Evolutionary conservation across 2,888 invertebrate species (phyloP).

Genomic region (Pseudococcus jackbeardsleyi): DNA sequence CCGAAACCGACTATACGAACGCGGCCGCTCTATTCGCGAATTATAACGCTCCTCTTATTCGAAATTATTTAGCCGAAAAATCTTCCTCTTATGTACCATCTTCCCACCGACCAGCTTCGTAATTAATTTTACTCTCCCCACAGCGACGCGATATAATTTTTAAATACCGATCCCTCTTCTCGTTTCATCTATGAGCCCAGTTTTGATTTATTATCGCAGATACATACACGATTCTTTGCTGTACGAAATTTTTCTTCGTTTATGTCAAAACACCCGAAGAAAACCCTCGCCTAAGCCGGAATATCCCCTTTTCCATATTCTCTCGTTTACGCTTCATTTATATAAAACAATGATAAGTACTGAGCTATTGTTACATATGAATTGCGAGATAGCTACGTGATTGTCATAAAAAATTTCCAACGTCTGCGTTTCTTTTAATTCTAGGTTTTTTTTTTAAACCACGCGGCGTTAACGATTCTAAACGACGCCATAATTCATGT

Average conservation of each 20-base stretch:
- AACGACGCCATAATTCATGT: not conserved
- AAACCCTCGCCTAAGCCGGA: not conserved
- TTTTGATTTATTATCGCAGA: not conserved
- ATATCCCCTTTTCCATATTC: not conserved
- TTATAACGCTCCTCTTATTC: constrained; percentile 31
- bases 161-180: not conserved
- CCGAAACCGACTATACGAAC: not conserved
- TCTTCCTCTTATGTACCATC: not conserved
- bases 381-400: constrained; percentile 5
- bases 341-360: constrained; percentile 26
- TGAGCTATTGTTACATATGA: constrained; percentile 12
- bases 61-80: constrained; percentile 24
- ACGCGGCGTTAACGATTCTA: not conserved
- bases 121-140: constrained; percentile 7
- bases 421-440: constrained; percentile 3
- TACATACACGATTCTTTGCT: not conserved
- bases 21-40: constrained; percentile 12
- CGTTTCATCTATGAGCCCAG: not conserved
- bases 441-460: not conserved
- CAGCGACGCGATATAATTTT: not conserved
- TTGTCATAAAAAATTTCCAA: constrained; percentile 18
- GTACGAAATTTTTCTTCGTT: not conserved
- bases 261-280: not conserved
- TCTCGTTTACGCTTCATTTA: constrained; percentile 36
- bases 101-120: not conserved